Evolutionary conservation across 2,113 vertebrate genomes (phyloP), one percentile per base, ranked within the genome.

Genomic region (Leiothrix lutea): DNA sequence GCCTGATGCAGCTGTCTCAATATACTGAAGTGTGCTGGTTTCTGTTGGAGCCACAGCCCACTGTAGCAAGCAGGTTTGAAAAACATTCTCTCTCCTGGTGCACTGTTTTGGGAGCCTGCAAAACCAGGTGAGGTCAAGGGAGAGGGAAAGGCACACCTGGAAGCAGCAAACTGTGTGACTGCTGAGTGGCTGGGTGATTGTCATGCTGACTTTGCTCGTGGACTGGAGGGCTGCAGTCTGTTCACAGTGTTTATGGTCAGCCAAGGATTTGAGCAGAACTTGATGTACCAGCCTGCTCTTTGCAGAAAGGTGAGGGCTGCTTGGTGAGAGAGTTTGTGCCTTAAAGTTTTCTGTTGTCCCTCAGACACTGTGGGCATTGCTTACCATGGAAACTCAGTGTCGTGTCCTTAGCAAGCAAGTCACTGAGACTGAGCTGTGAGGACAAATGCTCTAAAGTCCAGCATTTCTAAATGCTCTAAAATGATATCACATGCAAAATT

Each of bases 11-110:
- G 47, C 45, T 13, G 8, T 25, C 16, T 44, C 15, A 42, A 5
- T 26, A 38, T 1, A 2, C 22, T 23, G 22, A 29, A 35, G 21
- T 40, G 42, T 8, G 2, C 4, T 1, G 0, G 4, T 9, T 42
- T 6, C 6, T 85, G 17, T 17, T 42, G 31, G 31, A 71, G 8
- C 25, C 60, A 74, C 24, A 72, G n/a, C 12, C 29, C 35, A 18
- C 18, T 5, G 14, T 19, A 1, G 4, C 38, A 78, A 36, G 12
- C 4, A 36, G 47, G 7, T n/a, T 36, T 44, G 22, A 35, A 58
- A 58, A 45, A 38, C 28, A 60, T 57, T 82, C 11, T 16, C 8
- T 42, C 33, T 93, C 38, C 23, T 40, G 25, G 5, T 50, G 20
- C 12, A 23, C 13, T 3, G 0, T 72, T 71, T 35, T 44, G 60